Evolutionary conservation across 2,113 vertebrate genomes (phyloP), one percentile per base, ranked within the genome.

Genomic region (Oryzias celebensis): DNA sequence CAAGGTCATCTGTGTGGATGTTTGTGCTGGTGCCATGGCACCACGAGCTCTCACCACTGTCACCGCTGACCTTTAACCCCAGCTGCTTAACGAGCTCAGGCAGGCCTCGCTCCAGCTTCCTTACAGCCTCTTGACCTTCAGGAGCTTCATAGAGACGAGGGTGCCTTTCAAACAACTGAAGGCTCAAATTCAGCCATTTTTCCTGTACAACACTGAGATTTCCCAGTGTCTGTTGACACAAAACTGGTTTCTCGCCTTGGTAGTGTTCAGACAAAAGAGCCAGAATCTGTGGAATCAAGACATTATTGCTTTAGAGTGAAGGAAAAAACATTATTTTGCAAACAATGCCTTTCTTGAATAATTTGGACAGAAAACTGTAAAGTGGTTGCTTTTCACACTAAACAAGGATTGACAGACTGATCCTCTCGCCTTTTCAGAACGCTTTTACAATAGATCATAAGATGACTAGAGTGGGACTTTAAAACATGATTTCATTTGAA

Each of bases 141-240:
- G 87, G 68, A 12, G 86, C 45, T 1, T 59, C 58, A 26, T 92
- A 68, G 4, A 88, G 53, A 71, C 48, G 80, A 47, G n/a, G 71
- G 73, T 96, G 94, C 59, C 92, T 89, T 42, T 58, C 59, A 51
- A 93, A 87, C 26, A 96, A 62, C 13, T 49, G 82, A 41, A 87
- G 56, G 36, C 87, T 91, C 64, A 88, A 58, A 18, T 92, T 80
- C n/a, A 51, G 46, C 93, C 94, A 96, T 41, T n/a, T 77, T 17
- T 92, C 87, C 73, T 92, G 92, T 41, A 91, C 73, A 3, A 41
- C 26, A 36, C 51, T 59, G 22, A 92, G 68, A 6, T 65, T 70
- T 4, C 45, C 56, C 26, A 97, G 85, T n/a, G 80, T 84, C 79
- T 94, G 91, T 10, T 79, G 88, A 79, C 75, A 84, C 23, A 65